A percentile compares a stretch with the other conserved stretches of the same genome.
These are phyloP conservation scores for Oreotrochilus melanogaster DNA, from an alignment of 2,113 vertebrate genomes.

Conservation along the genomic window DNA sequence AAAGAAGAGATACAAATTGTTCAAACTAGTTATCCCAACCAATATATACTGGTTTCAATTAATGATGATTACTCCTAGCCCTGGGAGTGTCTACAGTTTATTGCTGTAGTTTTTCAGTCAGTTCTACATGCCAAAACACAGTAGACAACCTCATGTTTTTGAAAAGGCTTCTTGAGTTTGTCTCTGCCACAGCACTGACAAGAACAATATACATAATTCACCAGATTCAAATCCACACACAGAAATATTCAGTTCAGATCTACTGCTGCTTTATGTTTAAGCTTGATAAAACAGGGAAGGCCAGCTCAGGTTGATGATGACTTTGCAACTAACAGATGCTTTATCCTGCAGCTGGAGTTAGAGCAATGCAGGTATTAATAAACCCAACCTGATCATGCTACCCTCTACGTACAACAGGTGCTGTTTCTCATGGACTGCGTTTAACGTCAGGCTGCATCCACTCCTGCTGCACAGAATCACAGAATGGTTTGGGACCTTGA, in stretches of 20 bases:
- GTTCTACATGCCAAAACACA: background rate
- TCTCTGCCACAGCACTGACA: background rate
- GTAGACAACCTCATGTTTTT: background rate
- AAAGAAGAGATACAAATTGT: background rate
- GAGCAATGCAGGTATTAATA: background rate
- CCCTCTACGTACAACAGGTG: background rate
- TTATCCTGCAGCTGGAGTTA: background rate
- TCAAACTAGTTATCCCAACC: background rate
- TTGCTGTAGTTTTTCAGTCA: background rate
- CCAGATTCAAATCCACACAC: rapidly evolving
- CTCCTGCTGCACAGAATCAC: background rate
- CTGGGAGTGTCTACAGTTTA: background rate
- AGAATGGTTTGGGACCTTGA: no score
- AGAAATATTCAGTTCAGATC: background rate
- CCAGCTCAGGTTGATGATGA: background rate
- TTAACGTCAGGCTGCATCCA: background rate
- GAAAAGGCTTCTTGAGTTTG: background rate
- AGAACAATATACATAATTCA: background rate
- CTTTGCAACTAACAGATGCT: background rate
- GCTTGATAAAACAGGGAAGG: rapidly evolving
- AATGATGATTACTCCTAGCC: background rate
- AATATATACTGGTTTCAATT: background rate
- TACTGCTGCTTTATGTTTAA: background rate
- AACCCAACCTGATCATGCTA: background rate
- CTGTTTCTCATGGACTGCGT: background rate